These are phyloP conservation scores for Brachirus orientalis DNA, from an alignment of 2,113 vertebrate genomes.

Conservation along the genomic window DNA sequence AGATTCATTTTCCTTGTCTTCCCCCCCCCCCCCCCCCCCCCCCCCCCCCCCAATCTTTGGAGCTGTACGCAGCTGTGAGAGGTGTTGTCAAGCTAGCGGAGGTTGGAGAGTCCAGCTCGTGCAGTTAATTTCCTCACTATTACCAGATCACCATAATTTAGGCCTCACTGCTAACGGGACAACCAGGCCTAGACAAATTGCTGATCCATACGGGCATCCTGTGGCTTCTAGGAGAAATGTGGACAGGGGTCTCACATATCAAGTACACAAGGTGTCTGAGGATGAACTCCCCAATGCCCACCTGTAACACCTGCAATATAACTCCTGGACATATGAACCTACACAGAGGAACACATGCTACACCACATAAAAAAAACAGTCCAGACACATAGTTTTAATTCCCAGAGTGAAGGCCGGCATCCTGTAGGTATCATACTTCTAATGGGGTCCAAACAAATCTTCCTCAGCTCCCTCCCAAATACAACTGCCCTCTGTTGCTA, in stretches of 20 bases:
- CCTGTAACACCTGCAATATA: constrained; percentile 46
- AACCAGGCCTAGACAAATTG: constrained; percentile 46
- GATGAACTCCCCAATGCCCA: constrained; percentile 43
- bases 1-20: constrained; percentile 80
- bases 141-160: constrained; percentile 82
- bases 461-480: constrained; percentile 26
- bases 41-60: too few relatives aligned
- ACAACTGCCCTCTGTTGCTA: constrained; percentile 31
- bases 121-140: constrained; percentile 78
- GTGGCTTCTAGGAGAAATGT: constrained; percentile 49
- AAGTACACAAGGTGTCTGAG: constrained; percentile 19
- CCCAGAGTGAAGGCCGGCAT: constrained; percentile 36
- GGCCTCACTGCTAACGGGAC: constrained; percentile 65
- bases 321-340: constrained; percentile 20
- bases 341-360: constrained; percentile 15
- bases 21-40: too few relatives aligned
- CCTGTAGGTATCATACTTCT: constrained; percentile 26
- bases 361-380: constrained; percentile 23
- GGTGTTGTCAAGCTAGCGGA: constrained; percentile 55
- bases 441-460: constrained; percentile 51
- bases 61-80: constrained; percentile 73
- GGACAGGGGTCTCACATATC: constrained; percentile 3
- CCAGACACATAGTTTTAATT: constrained; percentile 31
- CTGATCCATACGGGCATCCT: constrained; percentile 65
- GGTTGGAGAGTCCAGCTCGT: constrained; percentile 76